Evolutionary conservation across 53 echinoderm and acorn worm genomes (phyloP).

Genomic region (Stichopus horrens): DNA sequence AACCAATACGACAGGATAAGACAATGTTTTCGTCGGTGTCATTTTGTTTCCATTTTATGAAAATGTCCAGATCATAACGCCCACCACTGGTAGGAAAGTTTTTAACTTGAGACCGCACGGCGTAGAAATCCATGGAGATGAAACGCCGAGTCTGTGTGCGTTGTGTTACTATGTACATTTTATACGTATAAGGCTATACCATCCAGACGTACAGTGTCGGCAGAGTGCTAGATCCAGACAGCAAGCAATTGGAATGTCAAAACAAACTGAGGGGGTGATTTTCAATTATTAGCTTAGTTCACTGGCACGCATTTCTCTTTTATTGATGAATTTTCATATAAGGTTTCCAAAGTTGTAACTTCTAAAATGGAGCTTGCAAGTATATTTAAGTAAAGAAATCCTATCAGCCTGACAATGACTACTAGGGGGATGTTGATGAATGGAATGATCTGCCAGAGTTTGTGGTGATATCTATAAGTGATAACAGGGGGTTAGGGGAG

Average conservation of each 20-base stretch:
- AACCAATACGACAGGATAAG: neutral
- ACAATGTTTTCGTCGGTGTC: neutral
- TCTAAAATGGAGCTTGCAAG: too few species aligned
- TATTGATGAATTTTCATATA: too few species aligned
- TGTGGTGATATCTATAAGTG: too few species aligned
- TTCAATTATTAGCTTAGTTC: neutral
- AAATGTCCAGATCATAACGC: neutral
- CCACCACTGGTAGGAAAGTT: neutral
- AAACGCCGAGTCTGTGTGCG: slow-evolving; percentile 1
- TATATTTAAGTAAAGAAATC: too few species aligned
- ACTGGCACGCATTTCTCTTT: too few species aligned
- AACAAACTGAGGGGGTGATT: slow-evolving; percentile 11
- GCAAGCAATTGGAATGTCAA: slow-evolving; percentile 8
- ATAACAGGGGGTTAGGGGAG: too few species aligned
- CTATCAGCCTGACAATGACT: too few species aligned
- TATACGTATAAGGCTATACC: neutral
- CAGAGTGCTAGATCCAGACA: neutral
- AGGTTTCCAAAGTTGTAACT: too few species aligned
- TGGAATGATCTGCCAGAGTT: too few species aligned
- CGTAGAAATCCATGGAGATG: slow-evolving; percentile 37
- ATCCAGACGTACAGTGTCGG: neutral
- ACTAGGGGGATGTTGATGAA: too few species aligned
- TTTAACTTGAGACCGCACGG: neutral
- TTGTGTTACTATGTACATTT: slow-evolving; percentile 6
- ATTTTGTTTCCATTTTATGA: too few species aligned